Percentiles rank a stretch among this genome's conserved stretches.
Evolutionary conservation across 2,888 invertebrate species (phyloP).

Genomic region (Idaea biselata): DNA sequence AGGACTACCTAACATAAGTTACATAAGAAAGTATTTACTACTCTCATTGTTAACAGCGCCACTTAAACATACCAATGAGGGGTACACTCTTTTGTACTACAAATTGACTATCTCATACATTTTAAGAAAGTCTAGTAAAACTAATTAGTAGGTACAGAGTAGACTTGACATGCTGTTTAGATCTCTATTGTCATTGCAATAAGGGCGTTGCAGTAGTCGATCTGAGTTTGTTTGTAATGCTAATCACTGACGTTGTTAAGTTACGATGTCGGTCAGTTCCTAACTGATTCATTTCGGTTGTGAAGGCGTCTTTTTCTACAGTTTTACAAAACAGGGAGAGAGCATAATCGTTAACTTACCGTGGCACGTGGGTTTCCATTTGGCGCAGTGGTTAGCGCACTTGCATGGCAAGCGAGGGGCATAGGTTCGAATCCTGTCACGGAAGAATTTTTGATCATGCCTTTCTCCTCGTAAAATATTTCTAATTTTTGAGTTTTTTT

Average conservation of each 20-base stretch:
- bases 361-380: no score
- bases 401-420: no score
- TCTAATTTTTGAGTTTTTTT: no score
- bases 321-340: not conserved
- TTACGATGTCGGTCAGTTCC: slow-evolving; percentile 3
- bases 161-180: slow-evolving; percentile 15
- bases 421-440: no score
- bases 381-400: no score
- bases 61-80: not conserved
- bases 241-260: slow-evolving; percentile 16
- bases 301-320: not conserved
- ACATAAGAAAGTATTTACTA: not conserved
- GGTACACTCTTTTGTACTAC: not conserved
- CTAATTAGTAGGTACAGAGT: slow-evolving; percentile 17
- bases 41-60: not conserved
- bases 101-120: not conserved
- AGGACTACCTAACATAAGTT: not conserved
- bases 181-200: slow-evolving; percentile 10
- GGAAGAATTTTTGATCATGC: no score
- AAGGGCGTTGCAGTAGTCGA: slow-evolving; percentile 4
- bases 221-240: slow-evolving; percentile 17
- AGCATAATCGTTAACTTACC: no score
- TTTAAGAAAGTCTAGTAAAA: slow-evolving; percentile 25
- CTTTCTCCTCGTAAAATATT: no score
- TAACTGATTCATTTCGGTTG: not conserved